These are phyloP conservation scores for Siderastrea siderea DNA, from an alignment of 92 coral and sea anemone genomes.

Conservation along the genomic window DNA sequence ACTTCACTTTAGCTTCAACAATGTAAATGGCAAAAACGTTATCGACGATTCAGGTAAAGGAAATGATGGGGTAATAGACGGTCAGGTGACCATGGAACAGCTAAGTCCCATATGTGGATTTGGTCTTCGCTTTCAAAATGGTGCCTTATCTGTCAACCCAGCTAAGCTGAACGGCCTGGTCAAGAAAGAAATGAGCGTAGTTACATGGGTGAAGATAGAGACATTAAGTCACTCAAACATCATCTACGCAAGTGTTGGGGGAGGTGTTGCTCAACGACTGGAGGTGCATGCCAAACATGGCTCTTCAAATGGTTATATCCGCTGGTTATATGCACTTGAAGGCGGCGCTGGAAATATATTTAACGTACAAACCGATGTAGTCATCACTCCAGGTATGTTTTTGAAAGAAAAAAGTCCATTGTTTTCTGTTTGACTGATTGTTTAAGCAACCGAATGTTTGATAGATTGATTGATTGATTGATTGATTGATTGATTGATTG, in stretches of 20 bases:
- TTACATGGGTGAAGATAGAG: conserved; percentile 60
- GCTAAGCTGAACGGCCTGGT: conserved; percentile 9
- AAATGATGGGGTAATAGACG: conserved; percentile 17
- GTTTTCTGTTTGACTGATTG: background rate
- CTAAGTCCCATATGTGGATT: conserved; percentile 49
- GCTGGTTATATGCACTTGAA: conserved; percentile 53
- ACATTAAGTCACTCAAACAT: conserved; percentile 49
- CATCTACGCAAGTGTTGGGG: conserved; percentile 66
- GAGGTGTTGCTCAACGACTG: conserved; percentile 65
- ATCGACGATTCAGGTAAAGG: conserved; percentile 53
- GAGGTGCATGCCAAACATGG: conserved; percentile 26
- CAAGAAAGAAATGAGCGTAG: conserved; percentile 52
- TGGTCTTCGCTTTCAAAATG: conserved; percentile 39
- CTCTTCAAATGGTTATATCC: conserved; percentile 41
- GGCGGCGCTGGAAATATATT: conserved; percentile 27
- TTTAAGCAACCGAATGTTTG: background rate
- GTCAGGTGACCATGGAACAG: conserved; percentile 31
- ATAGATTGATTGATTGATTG: background rate
- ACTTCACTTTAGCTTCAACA: conserved; percentile 43
- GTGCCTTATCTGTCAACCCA: background rate
- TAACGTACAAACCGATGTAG: conserved; percentile 52
- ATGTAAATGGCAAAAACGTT: conserved; percentile 37
- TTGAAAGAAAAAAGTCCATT: background rate
- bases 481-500: background rate
- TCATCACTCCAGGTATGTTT: conserved; percentile 66